Evolutionary conservation across 2,113 vertebrate genomes (phyloP), one percentile per base, ranked within the genome.

Genomic region (Gasterosteus nipponicus): DNA sequence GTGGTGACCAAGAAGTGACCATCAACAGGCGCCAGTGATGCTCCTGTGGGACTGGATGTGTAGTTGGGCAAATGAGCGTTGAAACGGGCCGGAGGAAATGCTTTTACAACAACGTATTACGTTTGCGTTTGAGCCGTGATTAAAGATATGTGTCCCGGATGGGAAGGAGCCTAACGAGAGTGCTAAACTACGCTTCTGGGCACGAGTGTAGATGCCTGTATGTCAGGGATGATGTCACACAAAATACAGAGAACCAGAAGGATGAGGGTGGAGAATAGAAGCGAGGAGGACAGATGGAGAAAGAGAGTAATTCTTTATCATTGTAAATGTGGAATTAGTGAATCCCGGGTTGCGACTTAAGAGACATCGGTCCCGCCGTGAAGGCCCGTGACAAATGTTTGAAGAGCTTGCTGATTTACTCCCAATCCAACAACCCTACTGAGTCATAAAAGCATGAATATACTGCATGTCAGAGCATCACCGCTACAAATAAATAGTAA

Each of bases 391-490:
- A 54, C 60, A 54, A 19, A 15, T n/a, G 26, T 53, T 53, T 22
- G n/a, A 26, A 54, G 10, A 22, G 10, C 51, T 54, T 11, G 10
- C 51, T 54, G 51, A 54, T 22, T 54, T 54, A 22, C 18, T 54
- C 10, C 31, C 29, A 33, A 42, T 70, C 18, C 14, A 10, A 26
- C 22, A 42, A 18, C 58, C 29, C 6, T n/a, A 11, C 26, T 47
- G 47, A 62, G 38, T 35, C 38, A 73, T 26, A 29, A 63, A 47
- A 77, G 51, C n/a, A 54, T 11, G 1, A 54, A 54, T 22, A 60
- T 29, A 33, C 7, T 61, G 2, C 16, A 10, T 10, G n/a, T 22
- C 41, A 75, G 39, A 53, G 54, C 35, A 42, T 59, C 75, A 35
- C 39, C 19, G 69, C 18, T 35, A 35, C 58, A 42, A 4, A 22